Evolutionary conservation across 2,888 invertebrate genomes (phyloP).

Genomic region (Drosophila meridionalis): DNA sequence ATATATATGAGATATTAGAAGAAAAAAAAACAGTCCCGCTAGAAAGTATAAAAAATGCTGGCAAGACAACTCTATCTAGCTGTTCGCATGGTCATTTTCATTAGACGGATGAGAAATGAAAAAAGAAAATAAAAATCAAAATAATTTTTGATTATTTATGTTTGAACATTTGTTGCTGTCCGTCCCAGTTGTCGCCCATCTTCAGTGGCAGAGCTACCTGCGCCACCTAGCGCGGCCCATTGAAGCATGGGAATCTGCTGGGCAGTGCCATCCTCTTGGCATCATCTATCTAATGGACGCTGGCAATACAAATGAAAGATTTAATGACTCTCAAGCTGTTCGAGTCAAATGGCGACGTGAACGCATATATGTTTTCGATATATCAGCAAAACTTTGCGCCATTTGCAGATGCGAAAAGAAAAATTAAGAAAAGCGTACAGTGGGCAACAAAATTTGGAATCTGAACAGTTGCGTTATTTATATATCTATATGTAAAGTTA

Average conservation of each 20-base stretch:
- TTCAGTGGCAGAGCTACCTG: slow-evolving; percentile 43
- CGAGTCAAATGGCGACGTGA: slow-evolving; percentile 41
- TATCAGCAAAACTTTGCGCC: slow-evolving; percentile 62
- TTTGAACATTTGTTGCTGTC: slow-evolving; percentile 78
- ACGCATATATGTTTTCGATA: slow-evolving; percentile 58
- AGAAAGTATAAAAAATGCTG: slow-evolving; percentile 56
- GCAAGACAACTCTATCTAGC: slow-evolving; percentile 64
- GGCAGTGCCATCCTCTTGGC: slow-evolving; percentile 62
- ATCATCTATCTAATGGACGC: slow-evolving; percentile 70
- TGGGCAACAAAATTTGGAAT: slow-evolving; percentile 17
- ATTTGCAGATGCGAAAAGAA: slow-evolving; percentile 42
- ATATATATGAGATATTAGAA: slow-evolving; percentile 2
- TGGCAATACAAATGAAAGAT: slow-evolving; percentile 79
- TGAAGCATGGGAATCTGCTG: slow-evolving; percentile 64
- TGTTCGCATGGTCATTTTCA: slow-evolving; percentile 25
- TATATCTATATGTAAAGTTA: not conserved
- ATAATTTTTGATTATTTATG: slow-evolving; percentile 70
- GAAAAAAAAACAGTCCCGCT: not conserved
- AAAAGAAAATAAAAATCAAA: slow-evolving; percentile 5
- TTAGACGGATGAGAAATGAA: slow-evolving; percentile 24
- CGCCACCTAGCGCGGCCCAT: slow-evolving; percentile 63
- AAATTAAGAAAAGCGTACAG: slow-evolving; percentile 18
- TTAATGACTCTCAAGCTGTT: slow-evolving; percentile 72
- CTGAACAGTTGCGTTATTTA: not conserved
- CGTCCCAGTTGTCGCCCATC: slow-evolving; percentile 28